Evolutionary conservation across 2,888 invertebrate genomes (phyloP), one percentile per base, ranked within the genome.

Genomic region (Heliconius hortense): DNA sequence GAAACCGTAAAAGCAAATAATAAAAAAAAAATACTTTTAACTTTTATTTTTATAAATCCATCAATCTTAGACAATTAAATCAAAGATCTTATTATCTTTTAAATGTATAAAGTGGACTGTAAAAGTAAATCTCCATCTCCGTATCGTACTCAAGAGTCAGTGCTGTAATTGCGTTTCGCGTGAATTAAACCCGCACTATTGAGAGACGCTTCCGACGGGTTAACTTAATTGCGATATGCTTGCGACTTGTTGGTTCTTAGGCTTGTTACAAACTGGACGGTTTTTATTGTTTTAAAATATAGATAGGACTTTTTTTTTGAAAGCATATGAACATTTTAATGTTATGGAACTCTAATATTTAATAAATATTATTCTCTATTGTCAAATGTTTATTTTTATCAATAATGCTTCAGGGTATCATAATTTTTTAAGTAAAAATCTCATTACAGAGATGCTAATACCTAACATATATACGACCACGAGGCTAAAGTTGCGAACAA

Each of bases 201-300:
- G 73, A 73, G 73, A 56, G 64, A 2, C 73, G 73, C 56, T 73
- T 73, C 73, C 73, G 73, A 67, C 67, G 59, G 26, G 60, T 11
- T 43, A 8, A 62, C 60, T 71, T 71, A 60, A 71, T 71, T 71
- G 43, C 62, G 43, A 71, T 71, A 28, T 62, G 71, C 11, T 62
- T 39, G 21, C 59, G 24, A 39, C 66, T 71, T 26, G 39, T 59
- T 53, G 21, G 56, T 13, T 59, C 3, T 60, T 62, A 71, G 21
- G 71, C 62, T 39, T 28, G 2, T 21, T 39, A 13, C 60, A 62
- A 18, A 71, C 62, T 43, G 1, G 43, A 21, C 70, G 70, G 7
- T 13, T 56, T 69, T 21, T 48, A 1, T 39, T 15, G 35, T 35
- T 35, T 35, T 1, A 35, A 31, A 35, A 35, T 35, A 10, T 10